Percentiles rank a stretch among this genome's conserved stretches.
phyloP scores from a whole-genome alignment of 2,113 vertebrate species.

The Rhinichthys klamathensis region DNA sequence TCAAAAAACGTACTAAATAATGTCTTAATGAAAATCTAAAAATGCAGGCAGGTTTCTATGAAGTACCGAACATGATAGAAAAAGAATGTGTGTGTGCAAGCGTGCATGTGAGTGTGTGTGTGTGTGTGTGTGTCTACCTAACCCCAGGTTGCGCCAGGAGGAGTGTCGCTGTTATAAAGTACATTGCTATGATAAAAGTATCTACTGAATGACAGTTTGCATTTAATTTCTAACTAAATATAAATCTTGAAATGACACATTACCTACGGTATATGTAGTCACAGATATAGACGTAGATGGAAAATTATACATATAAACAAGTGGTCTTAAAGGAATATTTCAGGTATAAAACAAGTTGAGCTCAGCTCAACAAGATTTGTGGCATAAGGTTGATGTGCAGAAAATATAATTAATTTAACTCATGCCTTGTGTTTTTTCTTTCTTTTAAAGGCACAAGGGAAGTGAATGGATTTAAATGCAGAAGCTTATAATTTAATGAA shows the following conservation, averaged over 20 bases:
- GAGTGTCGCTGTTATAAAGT: background rate
- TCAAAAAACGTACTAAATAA: background rate
- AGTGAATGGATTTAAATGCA: background rate
- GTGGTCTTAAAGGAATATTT: background rate
- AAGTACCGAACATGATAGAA: background rate
- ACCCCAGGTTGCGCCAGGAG: background rate
- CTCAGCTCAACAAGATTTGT: background rate
- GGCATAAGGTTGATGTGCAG: background rate
- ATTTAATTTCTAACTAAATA: slow-evolving; percentile 1
- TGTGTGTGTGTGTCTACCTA: background rate
- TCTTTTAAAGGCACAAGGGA: no score
- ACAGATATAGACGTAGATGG: slow-evolving; percentile 4
- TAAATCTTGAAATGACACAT: background rate
- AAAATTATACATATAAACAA: background rate
- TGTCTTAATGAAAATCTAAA: background rate
- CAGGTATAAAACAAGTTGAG: background rate
- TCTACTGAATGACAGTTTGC: background rate
- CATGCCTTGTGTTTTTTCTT: background rate
- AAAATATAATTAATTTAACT: background rate
- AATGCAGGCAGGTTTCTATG: background rate
- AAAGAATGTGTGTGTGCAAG: background rate
- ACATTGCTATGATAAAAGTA: background rate
- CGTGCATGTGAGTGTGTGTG: no score
- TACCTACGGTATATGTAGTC: background rate
- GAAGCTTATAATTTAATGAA: background rate